Base-by-base conservation (phyloP, 2,113 vertebrate species). In the Podocnemis expansa region DNA sequence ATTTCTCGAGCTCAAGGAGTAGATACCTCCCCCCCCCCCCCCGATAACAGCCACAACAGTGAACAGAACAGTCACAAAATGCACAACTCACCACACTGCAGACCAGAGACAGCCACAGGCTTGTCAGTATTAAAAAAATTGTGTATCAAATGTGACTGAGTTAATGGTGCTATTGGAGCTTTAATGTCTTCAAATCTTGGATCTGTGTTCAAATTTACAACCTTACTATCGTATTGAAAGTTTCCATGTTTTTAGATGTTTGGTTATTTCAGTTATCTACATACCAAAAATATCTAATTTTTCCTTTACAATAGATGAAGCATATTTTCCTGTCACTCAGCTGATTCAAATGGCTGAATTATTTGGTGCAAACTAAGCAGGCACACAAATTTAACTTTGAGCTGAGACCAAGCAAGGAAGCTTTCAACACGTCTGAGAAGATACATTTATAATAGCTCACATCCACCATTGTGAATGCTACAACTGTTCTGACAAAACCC, bases 321-420 rank as follows among this genome's bases (percentile, higher is more conserved):
- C 17, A 29, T 45, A 45, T 45, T 76, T 76, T 76, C 41, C 41
- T 76, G 43, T 24, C 73, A 76, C 25, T 76, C 41, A 43, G 25
- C 41, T 45, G 13, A 43, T 19, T 38, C 41, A 43, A 75, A 75
- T 43, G 73, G 11, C 41, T 45, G 24, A 27, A 12, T n/a, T 13
- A n/a, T 27, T 27, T 81, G 49, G 10, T 81, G 45, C 38, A 24
- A 54, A 52, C 49, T 81, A n/a, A 54, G 52, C 45, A 11, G 31
- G n/a, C 14, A 21, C 51, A 76, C 25, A 60, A 49, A 27, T 56
- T 83, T 60, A 9, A 55, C 54, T 89, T 49, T 54, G 13, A 45
- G 9, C 21, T 0, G 0, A 52, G 45, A 55, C 7, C 8, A 10
- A 31, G 21, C 10, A 38, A 5, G 34, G 45, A 75, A 41, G 58